Evolutionary conservation across 2,888 invertebrate species (phyloP).

Genomic region (Stenolophus ochropezus): DNA sequence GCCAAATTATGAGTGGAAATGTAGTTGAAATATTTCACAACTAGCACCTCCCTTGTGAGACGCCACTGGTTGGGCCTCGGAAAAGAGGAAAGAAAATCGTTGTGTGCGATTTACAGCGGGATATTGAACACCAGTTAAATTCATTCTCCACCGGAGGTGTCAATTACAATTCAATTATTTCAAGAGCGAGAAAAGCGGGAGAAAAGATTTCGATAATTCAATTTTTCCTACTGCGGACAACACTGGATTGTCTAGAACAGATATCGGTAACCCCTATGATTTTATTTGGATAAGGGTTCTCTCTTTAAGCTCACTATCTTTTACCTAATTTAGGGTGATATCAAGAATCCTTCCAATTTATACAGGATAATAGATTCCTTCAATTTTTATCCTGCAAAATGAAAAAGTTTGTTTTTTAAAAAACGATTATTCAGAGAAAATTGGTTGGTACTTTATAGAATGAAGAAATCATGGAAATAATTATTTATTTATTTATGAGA

Average conservation of each 20-base stretch:
- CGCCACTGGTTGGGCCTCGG: not conserved
- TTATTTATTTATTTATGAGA: no score
- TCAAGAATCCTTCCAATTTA: not conserved
- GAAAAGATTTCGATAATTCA: conserved; percentile 56
- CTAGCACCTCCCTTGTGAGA: not conserved
- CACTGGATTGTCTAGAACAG: conserved; percentile 40
- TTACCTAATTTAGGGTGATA: not conserved
- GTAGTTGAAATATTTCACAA: no score
- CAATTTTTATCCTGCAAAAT: no score
- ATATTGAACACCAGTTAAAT: conserved; percentile 58
- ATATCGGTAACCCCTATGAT: conserved; percentile 32
- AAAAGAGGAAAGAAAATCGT: not conserved
- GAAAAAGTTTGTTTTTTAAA: no score
- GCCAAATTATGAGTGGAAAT: no score
- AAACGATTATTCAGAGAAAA: no score
- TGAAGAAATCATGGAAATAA: no score
- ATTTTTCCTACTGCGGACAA: conserved; percentile 32
- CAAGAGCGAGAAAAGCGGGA: conserved; percentile 44
- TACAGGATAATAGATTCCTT: not conserved
- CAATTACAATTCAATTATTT: conserved; percentile 59
- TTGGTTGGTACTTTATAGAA: no score
- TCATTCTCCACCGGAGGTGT: conserved; percentile 55
- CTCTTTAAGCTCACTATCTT: not conserved
- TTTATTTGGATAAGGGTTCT: conserved; percentile 5
- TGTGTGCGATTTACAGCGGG: conserved; percentile 30